Base-by-base conservation (phyloP, 2,888 invertebrate genomes). In the Rhabditoides inermis region DNA sequence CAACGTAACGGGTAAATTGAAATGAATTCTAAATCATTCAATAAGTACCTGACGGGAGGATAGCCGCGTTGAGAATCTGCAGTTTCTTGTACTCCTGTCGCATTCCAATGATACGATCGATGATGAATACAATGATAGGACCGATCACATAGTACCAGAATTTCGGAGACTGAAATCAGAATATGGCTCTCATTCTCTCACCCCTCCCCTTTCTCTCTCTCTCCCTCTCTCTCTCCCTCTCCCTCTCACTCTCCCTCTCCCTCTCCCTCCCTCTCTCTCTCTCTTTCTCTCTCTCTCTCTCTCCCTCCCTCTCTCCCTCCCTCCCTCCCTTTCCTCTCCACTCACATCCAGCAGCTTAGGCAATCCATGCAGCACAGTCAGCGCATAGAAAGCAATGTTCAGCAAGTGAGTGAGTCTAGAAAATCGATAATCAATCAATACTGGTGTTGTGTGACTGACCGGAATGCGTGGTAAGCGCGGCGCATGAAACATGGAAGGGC, bases 121-220 rank as follows among this genome's bases (percentile, higher is more conserved):
- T 79, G 0, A 86, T 85, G 72, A 88, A 92, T 56, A 92, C 82
- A 36, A 89, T 84, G 3, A 89, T 90, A 0, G 92, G 92, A 20
- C 87, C 88, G 23, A 90, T 81, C 77, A 92, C 90, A 80, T 89
- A 94, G 75, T 90, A 84, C 89, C 90, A 91, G 79, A 92, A 92
- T 55, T 76, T 88, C 79, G 1, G 92, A 86, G 6, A 72, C 78
- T 79, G 60, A 54, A 70, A 62, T 15, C 23, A 35, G 15, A 7
- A n/a, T n/a, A n/a, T n/a, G n/a, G n/a, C n/a, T n/a, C n/a, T n/a
- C n/a, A n/a, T n/a, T n/a, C n/a, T 32, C 32, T 32, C 32, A 7
- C 32, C 15, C 32, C 15, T 15, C 32, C 32, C 15, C 32, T 44
- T 26, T 26, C 15, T 45, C 18, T 20, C 18, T 20, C 20, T 18